phyloP scores from a whole-genome alignment of 2,797 vertebrate species.

The Sarcoramphus papa region DNA sequence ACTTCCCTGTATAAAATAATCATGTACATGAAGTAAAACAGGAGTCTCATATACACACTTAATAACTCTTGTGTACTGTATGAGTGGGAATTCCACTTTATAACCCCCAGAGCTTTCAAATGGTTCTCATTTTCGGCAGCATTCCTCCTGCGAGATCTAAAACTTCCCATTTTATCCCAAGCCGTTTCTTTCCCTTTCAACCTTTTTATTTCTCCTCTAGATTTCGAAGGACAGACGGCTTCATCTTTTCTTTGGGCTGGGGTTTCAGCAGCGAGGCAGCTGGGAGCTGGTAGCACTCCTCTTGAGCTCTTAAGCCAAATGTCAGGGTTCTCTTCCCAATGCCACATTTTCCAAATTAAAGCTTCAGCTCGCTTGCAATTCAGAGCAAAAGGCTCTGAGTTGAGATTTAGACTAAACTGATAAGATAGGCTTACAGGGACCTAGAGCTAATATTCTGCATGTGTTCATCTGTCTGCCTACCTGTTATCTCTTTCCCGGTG shows the following conservation, averaged over 20 bases:
- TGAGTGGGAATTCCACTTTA: slow-evolving; percentile 77
- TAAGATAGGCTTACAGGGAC: slow-evolving; percentile 52
- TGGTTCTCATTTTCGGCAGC: slow-evolving; percentile 74
- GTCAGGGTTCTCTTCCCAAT: slow-evolving; percentile 20
- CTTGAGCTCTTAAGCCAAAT: slow-evolving; percentile 24
- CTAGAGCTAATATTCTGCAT: slow-evolving; percentile 45
- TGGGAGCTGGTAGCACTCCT: not conserved
- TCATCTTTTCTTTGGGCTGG: not conserved
- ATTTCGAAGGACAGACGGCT: not conserved
- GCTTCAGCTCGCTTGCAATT: not conserved
- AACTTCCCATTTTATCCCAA: slow-evolving; percentile 59
- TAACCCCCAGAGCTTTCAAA: slow-evolving; percentile 74
- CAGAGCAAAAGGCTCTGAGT: slow-evolving; percentile 10
- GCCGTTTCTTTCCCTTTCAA: slow-evolving; percentile 50
- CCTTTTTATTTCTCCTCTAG: not conserved
- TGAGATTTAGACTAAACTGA: slow-evolving; percentile 12
- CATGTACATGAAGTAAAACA: slow-evolving; percentile 81
- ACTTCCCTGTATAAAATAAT: slow-evolving; percentile 78
- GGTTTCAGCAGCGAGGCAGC: slow-evolving; percentile 22
- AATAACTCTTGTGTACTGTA: slow-evolving; percentile 78
- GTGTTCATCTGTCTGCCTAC: slow-evolving; percentile 43
- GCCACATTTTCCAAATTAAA: slow-evolving; percentile 55
- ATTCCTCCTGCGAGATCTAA: slow-evolving; percentile 70
- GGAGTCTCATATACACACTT: slow-evolving; percentile 78
- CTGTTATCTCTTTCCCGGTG: not conserved